These are phyloP conservation scores for Lasioglossum marginatum DNA, from an alignment of 2,888 invertebrate species.

Conservation along the genomic window DNA sequence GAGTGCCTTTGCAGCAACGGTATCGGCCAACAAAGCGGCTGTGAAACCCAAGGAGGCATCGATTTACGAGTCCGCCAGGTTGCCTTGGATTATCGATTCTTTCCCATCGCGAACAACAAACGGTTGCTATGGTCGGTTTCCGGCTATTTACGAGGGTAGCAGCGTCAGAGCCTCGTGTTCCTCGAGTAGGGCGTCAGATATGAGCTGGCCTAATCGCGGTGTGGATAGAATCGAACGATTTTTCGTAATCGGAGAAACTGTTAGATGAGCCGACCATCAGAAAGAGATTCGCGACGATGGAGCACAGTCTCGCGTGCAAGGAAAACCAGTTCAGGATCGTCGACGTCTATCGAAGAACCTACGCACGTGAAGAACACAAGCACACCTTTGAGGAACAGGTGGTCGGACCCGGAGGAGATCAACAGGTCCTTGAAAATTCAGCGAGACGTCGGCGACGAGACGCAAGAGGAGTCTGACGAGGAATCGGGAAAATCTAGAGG, in stretches of 20 bases:
- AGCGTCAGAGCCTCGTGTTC: background rate
- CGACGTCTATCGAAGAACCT: slow-evolving; percentile 21
- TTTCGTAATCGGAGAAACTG: slow-evolving; percentile 19
- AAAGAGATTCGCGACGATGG: slow-evolving; percentile 31
- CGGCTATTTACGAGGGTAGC: background rate
- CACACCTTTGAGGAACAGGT: slow-evolving; percentile 28
- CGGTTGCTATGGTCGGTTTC: slow-evolving; percentile 58
- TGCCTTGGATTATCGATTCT: slow-evolving; percentile 46
- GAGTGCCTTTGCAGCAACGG: background rate
- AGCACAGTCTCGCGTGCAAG: slow-evolving; percentile 4
- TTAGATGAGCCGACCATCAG: slow-evolving; percentile 39
- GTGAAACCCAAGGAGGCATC: background rate
- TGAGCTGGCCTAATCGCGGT: background rate
- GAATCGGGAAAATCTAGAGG: background rate
- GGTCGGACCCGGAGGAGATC: slow-evolving; percentile 44
- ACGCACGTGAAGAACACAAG: slow-evolving; percentile 31
- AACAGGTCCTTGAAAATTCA: slow-evolving; percentile 35
- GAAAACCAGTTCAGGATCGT: slow-evolving; percentile 24
- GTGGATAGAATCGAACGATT: background rate
- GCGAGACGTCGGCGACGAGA: slow-evolving; percentile 1
- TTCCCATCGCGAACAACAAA: slow-evolving; percentile 58
- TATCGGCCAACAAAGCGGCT: background rate
- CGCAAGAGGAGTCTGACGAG: slow-evolving; percentile 20
- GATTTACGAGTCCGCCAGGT: background rate
- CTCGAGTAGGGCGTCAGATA: background rate